These are phyloP conservation scores for Drosophila triauraria DNA, from an alignment of 1,140 invertebrate species.

Conservation along the genomic window DNA sequence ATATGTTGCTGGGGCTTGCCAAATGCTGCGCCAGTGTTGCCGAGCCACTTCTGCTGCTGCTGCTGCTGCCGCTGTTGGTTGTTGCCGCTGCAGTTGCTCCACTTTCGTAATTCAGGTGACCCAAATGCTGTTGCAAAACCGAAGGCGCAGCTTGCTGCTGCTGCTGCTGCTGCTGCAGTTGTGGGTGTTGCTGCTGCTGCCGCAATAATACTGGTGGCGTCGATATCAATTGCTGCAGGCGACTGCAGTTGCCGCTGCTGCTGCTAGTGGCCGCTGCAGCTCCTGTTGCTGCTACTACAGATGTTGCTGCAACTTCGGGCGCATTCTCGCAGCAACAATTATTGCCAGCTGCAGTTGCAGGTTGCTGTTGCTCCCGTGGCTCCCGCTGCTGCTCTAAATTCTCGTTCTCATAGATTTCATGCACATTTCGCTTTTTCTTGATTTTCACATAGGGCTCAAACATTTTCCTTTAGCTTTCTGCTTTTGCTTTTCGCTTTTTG, in stretches of 20 bases:
- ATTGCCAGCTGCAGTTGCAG: conserved; percentile 51
- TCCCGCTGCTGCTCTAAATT: conserved; percentile 70
- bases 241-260: conserved; percentile 74
- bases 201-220: conserved; percentile 84
- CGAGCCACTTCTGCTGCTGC: conserved; percentile 66
- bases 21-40: conserved; percentile 83
- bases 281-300: conserved; percentile 36
- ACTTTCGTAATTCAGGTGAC: conserved; percentile 85
- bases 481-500: too few species aligned
- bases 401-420: conserved; percentile 79
- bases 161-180: conserved; percentile 48
- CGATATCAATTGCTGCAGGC: conserved; percentile 84
- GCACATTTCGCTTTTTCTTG: conserved; percentile 82
- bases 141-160: conserved; percentile 58
- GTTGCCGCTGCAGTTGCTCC: conserved; percentile 73
- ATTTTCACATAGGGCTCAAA: conserved; percentile 85
- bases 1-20: conserved; percentile 81
- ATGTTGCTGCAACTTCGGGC: conserved; percentile 35
- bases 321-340: conserved; percentile 81
- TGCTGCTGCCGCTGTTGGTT: conserved; percentile 23
- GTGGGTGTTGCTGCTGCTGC: conserved; percentile 65
- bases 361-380: conserved; percentile 40
- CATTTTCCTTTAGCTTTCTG: conserved; percentile 74
- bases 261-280: conserved; percentile 51
- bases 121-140: conserved; percentile 85